Percentiles rank a stretch among this genome's conserved stretches.
Evolutionary conservation across 2,113 vertebrate species (phyloP).

Genomic region (Tor tambroides): DNA sequence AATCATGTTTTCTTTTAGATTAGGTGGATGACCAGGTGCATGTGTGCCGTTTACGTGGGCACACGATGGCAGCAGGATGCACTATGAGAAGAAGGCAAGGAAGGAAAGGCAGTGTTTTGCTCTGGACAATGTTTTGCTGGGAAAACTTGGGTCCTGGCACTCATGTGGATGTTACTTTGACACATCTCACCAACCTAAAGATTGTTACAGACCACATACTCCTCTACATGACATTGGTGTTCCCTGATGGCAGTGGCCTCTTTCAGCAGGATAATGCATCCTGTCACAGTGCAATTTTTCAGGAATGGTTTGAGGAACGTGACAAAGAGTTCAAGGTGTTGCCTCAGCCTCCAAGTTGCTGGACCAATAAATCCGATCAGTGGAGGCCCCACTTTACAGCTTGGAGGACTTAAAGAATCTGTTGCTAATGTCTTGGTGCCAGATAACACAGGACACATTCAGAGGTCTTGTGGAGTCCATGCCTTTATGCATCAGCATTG

Average conservation of each 20-base stretch:
- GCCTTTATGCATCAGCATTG: background rate
- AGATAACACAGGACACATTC: too few species aligned
- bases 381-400: background rate
- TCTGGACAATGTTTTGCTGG: too few species aligned
- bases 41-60: too few species aligned
- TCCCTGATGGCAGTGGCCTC: background rate
- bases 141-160: background rate
- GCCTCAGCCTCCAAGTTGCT: background rate
- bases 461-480: background rate
- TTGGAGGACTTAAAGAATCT: too few species aligned
- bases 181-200: background rate
- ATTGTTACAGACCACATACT: background rate
- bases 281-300: background rate
- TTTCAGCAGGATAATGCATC: background rate
- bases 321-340: background rate
- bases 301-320: background rate
- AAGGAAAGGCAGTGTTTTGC: too few species aligned
- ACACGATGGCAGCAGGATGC: too few species aligned
- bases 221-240: background rate
- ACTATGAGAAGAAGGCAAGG: too few species aligned
- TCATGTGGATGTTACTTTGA: background rate
- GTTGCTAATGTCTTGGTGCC: too few species aligned
- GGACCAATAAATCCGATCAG: background rate
- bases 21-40: too few species aligned
- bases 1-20: too few species aligned